These are phyloP conservation scores for Pararge aegeria DNA, from an alignment of 1,140 invertebrate species.

Conservation along the genomic window DNA sequence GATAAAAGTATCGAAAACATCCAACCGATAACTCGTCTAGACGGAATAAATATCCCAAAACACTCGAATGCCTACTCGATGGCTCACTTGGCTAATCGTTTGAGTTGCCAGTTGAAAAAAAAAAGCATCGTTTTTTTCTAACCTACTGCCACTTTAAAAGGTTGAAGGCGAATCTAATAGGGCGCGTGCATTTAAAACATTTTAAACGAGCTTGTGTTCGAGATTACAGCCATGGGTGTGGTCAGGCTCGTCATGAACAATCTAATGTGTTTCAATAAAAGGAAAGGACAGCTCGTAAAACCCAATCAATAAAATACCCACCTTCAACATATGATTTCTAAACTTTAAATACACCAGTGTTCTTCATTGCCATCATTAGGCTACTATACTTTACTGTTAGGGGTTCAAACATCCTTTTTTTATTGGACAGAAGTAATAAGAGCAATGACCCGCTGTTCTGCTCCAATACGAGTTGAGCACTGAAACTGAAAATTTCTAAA, in stretches of 20 bases:
- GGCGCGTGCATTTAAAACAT: slow-evolving; percentile 56
- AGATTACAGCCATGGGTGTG: slow-evolving; percentile 51
- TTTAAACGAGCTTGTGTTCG: slow-evolving; percentile 51
- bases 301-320: slow-evolving; percentile 1
- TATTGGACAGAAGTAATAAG: too few relatives aligned
- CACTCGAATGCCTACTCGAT: slow-evolving; percentile 73
- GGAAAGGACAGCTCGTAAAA: neutral
- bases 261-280: slow-evolving; percentile 8
- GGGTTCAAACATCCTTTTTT: too few relatives aligned
- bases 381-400: too few relatives aligned
- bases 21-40: slow-evolving; percentile 70
- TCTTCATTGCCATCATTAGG: too few relatives aligned
- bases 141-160: slow-evolving; percentile 72
- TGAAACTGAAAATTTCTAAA: too few relatives aligned
- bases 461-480: too few relatives aligned
- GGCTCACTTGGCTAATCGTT: slow-evolving; percentile 76
- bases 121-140: slow-evolving; percentile 62
- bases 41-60: slow-evolving; percentile 70
- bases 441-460: too few relatives aligned
- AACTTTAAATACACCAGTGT: neutral
- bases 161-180: slow-evolving; percentile 73
- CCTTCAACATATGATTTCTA: neutral
- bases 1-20: slow-evolving; percentile 65
- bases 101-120: slow-evolving; percentile 55
- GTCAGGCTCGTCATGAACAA: slow-evolving; percentile 29